phyloP scores from a whole-genome alignment of 2,797 vertebrate species.

The Bradypodion ventrale region DNA sequence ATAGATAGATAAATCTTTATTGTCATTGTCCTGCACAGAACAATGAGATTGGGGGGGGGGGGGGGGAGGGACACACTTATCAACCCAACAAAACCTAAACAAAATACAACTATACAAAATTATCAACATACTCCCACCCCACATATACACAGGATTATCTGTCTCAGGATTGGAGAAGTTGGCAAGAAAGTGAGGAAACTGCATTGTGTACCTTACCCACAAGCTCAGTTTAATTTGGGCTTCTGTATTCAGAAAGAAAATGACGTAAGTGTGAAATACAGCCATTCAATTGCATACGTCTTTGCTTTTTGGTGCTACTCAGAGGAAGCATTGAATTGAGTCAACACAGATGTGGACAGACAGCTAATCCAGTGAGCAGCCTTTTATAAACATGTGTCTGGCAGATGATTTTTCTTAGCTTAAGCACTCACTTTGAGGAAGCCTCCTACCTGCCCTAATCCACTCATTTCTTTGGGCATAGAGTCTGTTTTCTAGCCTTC shows the following conservation, averaged over 20 bases:
- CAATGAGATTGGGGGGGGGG: too few relatives aligned
- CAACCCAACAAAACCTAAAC: too few relatives aligned
- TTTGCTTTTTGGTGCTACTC: background rate
- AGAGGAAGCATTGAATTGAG: background rate
- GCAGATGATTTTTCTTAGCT: background rate
- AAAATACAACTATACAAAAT: too few relatives aligned
- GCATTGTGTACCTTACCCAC: background rate
- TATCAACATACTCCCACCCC: too few relatives aligned
- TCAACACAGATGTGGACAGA: background rate
- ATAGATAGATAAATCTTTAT: too few relatives aligned
- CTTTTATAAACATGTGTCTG: background rate
- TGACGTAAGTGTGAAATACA: background rate
- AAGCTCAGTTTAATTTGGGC: background rate
- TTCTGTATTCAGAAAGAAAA: background rate
- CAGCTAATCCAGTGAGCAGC: background rate
- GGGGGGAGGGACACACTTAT: too few relatives aligned
- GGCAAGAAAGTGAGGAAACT: constrained; percentile 4
- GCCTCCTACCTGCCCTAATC: too few relatives aligned
- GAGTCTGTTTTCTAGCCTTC: background rate
- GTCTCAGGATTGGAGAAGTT: background rate
- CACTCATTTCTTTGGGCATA: background rate
- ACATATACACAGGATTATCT: too few relatives aligned
- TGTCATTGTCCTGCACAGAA: too few relatives aligned
- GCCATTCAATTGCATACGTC: background rate
- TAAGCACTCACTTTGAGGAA: background rate